Conservation (phyloP, 2,797 vertebrate species). For the Dendrocincla fuliginosa region DNA sequence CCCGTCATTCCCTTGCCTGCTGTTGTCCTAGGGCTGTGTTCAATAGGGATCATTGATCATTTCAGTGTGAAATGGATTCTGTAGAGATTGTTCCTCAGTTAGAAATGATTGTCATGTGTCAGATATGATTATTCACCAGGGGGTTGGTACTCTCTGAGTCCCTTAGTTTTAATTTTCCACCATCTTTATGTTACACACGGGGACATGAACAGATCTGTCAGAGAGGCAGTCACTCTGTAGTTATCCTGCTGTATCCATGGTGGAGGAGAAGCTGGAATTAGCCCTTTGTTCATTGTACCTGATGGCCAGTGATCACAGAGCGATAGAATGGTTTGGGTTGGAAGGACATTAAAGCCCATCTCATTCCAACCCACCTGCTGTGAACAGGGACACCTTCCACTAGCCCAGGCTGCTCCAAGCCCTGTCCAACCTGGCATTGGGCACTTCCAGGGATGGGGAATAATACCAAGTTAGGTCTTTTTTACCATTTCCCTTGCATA, state of each 20-base stretch:
- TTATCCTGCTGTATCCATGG: fast-evolving
- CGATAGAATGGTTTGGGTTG: not conserved
- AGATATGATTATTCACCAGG: not conserved
- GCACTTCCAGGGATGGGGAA: not conserved
- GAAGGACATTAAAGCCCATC: not conserved
- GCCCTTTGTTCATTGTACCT: not conserved
- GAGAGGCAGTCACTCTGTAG: not conserved
- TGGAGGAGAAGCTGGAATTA: not conserved
- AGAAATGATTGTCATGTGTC: not conserved
- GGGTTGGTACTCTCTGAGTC: not conserved
- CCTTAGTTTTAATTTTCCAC: not conserved
- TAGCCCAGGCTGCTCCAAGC: not conserved
- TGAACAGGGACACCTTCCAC: not conserved
- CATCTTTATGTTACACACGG: not conserved
- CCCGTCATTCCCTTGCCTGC: not conserved
- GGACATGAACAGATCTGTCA: not conserved
- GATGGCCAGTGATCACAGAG: not conserved
- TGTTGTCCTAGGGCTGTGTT: not conserved
- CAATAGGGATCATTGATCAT: not conserved
- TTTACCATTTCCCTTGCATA: not conserved
- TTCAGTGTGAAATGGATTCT: not conserved
- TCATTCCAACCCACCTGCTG: not conserved
- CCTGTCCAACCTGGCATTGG: not conserved
- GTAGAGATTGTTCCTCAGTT: not conserved
- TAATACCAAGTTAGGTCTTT: not conserved